Conservation (phyloP, 2,888 invertebrate genomes). For the Nemotelus pantherinus region DNA sequence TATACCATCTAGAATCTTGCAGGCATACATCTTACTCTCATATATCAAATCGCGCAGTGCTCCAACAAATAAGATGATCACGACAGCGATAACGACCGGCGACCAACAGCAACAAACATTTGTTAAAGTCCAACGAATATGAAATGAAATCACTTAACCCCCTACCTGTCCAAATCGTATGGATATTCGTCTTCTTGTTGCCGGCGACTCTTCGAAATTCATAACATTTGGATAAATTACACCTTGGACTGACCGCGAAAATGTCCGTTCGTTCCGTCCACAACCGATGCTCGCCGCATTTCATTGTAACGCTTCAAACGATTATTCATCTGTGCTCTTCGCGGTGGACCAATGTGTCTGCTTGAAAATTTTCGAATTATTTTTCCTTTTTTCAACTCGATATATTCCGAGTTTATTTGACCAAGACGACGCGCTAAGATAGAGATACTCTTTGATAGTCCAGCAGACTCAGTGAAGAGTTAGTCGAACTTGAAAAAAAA, state of each 20-base stretch:
- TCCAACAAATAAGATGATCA: constrained; percentile 38
- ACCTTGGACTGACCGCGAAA: constrained; percentile 16
- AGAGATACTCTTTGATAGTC: not conserved
- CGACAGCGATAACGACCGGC: constrained; percentile 20
- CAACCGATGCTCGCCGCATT: not conserved
- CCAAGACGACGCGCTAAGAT: not conserved
- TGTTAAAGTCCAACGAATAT: constrained; percentile 38
- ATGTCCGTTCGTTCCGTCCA: not conserved
- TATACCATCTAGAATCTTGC: constrained; percentile 12
- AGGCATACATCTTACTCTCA: constrained; percentile 29
- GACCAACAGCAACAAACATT: constrained; percentile 40
- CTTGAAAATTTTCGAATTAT: too few relatives aligned
- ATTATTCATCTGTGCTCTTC: too few relatives aligned
- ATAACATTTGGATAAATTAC: constrained; percentile 44
- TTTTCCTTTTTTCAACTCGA: too few relatives aligned
- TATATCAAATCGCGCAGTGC: constrained; percentile 36
- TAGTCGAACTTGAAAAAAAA: too few relatives aligned
- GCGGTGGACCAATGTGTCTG: too few relatives aligned
- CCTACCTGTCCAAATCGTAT: constrained; percentile 39
- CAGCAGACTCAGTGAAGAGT: too few relatives aligned
- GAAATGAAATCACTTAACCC: constrained; percentile 45
- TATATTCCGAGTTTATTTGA: too few relatives aligned
- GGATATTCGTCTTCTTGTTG: constrained; percentile 34
- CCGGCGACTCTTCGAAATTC: constrained; percentile 30
- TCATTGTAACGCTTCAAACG: too few relatives aligned